phyloP scores from a whole-genome alignment of 2,888 invertebrate species.

The Siphonodentalium dalli region DNA sequence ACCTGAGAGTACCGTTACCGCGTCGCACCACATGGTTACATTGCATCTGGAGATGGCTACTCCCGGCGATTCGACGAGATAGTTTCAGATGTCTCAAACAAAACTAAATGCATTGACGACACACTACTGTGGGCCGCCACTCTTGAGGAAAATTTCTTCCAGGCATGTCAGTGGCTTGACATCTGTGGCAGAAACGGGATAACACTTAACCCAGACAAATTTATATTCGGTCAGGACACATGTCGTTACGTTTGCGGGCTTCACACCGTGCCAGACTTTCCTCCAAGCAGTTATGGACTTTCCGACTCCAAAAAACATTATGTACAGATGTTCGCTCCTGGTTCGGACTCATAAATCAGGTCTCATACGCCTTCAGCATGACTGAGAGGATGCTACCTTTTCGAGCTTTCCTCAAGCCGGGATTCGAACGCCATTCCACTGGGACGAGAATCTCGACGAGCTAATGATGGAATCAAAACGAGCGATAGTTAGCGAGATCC shows the following conservation, averaged over 20 bases:
- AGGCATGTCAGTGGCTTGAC: slow-evolving; percentile 22
- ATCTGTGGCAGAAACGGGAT: slow-evolving; percentile 2
- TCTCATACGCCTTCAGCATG: slow-evolving; percentile 4
- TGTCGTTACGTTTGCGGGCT: too few species aligned
- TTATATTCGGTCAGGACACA: slow-evolving; percentile 1
- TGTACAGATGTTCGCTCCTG: too few species aligned
- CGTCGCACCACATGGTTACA: too few species aligned
- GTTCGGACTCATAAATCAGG: slow-evolving; percentile 1
- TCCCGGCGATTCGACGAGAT: slow-evolving; percentile 15
- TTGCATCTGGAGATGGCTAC: slow-evolving; percentile 9
- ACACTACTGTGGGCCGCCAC: slow-evolving; percentile 19
- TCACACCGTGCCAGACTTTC: neutral
- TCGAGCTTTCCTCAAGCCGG: too few species aligned
- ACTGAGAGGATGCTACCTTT: too few species aligned
- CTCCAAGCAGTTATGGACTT: neutral
- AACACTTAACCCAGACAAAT: neutral
- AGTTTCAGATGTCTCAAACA: slow-evolving; percentile 16
- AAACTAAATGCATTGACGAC: slow-evolving; percentile 26
- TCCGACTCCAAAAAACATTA: neutral
- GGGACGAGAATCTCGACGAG: too few species aligned
- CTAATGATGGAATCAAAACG: too few species aligned
- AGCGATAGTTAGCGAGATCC: too few species aligned
- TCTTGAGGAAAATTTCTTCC: slow-evolving; percentile 18
- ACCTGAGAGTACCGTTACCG: too few species aligned
- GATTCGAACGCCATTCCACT: too few species aligned